A percentile compares a stretch with the other conserved stretches of the same genome.
Conservation (phyloP, 2,888 invertebrate genomes). For the Drosophila niveifrons region DNA sequence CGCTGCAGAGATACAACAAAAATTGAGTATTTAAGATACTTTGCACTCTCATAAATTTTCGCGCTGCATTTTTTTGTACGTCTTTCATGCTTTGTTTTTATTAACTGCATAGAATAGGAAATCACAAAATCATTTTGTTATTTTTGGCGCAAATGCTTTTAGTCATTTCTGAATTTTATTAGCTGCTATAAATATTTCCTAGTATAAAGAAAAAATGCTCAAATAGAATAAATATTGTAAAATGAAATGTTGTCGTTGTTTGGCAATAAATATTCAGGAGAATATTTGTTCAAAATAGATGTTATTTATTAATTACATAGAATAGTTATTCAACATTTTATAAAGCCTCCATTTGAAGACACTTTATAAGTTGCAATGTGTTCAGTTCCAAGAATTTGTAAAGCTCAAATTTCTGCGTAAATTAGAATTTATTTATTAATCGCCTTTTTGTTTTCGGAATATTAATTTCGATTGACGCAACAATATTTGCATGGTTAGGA, state of each 20-base stretch:
- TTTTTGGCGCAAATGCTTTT: not conserved
- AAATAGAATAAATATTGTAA: not conserved
- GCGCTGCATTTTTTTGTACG: conserved; percentile 22
- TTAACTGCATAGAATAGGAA: not conserved
- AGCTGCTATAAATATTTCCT: too few species aligned
- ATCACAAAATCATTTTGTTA: not conserved
- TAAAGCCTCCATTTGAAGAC: not conserved
- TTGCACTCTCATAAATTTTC: conserved; percentile 7
- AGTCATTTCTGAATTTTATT: too few species aligned
- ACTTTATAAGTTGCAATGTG: not conserved
- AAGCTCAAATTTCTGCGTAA: not conserved
- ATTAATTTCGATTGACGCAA: conserved; percentile 1
- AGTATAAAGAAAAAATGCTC: not conserved
- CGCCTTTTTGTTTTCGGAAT: not conserved
- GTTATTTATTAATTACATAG: too few species aligned
- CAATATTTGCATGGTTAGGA: not conserved
- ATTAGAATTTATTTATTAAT: conserved; percentile 4
- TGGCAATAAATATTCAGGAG: not conserved
- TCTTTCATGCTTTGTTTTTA: not conserved
- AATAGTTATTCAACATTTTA: too few species aligned
- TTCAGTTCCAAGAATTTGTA: not conserved
- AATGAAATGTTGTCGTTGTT: too few species aligned
- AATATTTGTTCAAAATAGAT: not conserved
- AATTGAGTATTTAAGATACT: conserved; percentile 25
- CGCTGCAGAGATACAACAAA: conserved; percentile 45